These are phyloP conservation scores for Homarus americanus DNA, from an alignment of 1,140 invertebrate species.

Conservation along the genomic window DNA sequence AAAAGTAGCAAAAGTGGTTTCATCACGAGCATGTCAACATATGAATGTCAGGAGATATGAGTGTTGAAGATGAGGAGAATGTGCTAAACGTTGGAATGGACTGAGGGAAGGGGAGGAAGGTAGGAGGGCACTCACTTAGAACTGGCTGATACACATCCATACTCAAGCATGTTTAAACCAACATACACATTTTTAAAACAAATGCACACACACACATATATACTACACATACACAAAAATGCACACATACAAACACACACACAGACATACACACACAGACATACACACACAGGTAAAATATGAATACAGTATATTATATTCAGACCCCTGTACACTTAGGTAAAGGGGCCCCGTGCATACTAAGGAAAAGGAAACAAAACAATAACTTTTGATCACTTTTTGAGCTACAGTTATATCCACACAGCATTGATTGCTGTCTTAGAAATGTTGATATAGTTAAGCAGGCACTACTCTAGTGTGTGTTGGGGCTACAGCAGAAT, in stretches of 20 bases:
- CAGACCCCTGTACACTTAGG: background rate
- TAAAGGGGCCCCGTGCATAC: background rate
- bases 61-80: constrained; percentile 4
- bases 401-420: constrained; percentile 17
- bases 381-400: background rate
- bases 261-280: background rate
- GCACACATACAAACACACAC: background rate
- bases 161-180: background rate
- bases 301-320: background rate
- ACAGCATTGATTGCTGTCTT: constrained; percentile 7
- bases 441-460: background rate
- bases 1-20: constrained; percentile 29
- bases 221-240: constrained; percentile 18
- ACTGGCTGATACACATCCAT: constrained; percentile 6
- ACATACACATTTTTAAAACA: background rate
- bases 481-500: background rate
- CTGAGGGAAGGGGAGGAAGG: background rate
- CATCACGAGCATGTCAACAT: constrained; percentile 45
- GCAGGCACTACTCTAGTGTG: no score
- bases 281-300: background rate
- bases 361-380: background rate
- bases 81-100: background rate
- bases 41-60: constrained; percentile 45
- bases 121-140: constrained; percentile 16
- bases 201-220: background rate